Evolutionary conservation across 2,113 vertebrate species (phyloP).

Genomic region (cat (Felis catus)): DNA sequence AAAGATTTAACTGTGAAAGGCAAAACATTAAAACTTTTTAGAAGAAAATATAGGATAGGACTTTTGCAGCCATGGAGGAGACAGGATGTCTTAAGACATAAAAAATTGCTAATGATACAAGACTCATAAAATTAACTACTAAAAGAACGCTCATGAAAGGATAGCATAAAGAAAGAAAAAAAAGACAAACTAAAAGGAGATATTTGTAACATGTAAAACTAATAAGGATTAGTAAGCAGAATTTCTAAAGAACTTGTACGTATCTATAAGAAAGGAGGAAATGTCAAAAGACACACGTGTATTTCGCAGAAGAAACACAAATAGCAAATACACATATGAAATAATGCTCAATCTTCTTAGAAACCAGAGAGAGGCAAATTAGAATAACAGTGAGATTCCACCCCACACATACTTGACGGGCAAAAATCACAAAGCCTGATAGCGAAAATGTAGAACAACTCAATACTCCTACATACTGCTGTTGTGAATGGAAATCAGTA

Average conservation of each 20-base stretch:
- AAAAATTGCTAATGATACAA: not conserved
- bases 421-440: not conserved
- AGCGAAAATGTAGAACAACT: not conserved
- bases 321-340: not conserved
- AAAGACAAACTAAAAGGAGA: not conserved
- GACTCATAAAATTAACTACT: not conserved
- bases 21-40: not conserved
- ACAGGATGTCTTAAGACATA: not conserved
- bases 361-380: not conserved
- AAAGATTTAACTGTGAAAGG: not conserved
- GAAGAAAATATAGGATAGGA: not conserved
- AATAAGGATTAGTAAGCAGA: not conserved
- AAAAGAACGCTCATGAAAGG: conserved; percentile 31
- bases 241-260: conserved; percentile 2
- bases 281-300: not conserved
- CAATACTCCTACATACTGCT: not conserved
- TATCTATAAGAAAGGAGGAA: not conserved
- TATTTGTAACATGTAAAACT: not conserved
- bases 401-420: not conserved
- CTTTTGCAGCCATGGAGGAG: not conserved
- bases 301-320: not conserved
- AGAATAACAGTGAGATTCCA: not conserved
- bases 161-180: not conserved
- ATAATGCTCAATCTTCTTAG: not conserved
- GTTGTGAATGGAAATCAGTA: not conserved